Evolutionary conservation across 92 coral and sea anemone genomes (phyloP).

Genomic region (Siderastrea radians): DNA sequence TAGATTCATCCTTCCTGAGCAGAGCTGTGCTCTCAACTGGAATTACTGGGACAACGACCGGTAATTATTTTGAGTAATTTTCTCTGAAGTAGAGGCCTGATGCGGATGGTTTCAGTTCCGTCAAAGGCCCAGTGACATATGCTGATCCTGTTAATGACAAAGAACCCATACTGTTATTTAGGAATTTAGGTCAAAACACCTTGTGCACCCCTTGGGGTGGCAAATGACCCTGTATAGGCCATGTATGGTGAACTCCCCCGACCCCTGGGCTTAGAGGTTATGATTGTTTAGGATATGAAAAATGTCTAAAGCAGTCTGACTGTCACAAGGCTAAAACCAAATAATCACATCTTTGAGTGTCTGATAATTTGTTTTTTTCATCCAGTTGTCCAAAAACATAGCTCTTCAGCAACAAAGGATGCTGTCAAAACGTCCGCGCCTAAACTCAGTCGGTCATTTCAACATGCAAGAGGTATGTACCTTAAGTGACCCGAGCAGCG

Average conservation of each 20-base stretch:
- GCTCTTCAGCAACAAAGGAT: not conserved
- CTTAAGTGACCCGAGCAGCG: not conserved
- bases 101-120: too few species aligned
- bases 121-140: too few species aligned
- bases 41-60: slow-evolving; percentile 64
- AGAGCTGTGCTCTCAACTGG: slow-evolving; percentile 73
- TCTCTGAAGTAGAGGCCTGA: too few species aligned
- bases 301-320: too few species aligned
- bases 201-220: too few species aligned
- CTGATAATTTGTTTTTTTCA: not conserved
- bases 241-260: too few species aligned
- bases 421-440: not conserved
- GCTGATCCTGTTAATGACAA: too few species aligned
- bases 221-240: too few species aligned
- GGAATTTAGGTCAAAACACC: too few species aligned
- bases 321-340: not conserved
- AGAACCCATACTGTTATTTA: too few species aligned
- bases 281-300: too few species aligned
- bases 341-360: not conserved
- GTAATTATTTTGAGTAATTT: slow-evolving; percentile 14
- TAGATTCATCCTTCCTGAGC: slow-evolving; percentile 42
- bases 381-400: slow-evolving; percentile 15
- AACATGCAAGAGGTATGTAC: not conserved
- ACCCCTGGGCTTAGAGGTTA: too few species aligned
- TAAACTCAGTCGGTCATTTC: not conserved